These are phyloP conservation scores for Archips crataeganus DNA, from an alignment of 2,888 invertebrate species.

Conservation along the genomic window DNA sequence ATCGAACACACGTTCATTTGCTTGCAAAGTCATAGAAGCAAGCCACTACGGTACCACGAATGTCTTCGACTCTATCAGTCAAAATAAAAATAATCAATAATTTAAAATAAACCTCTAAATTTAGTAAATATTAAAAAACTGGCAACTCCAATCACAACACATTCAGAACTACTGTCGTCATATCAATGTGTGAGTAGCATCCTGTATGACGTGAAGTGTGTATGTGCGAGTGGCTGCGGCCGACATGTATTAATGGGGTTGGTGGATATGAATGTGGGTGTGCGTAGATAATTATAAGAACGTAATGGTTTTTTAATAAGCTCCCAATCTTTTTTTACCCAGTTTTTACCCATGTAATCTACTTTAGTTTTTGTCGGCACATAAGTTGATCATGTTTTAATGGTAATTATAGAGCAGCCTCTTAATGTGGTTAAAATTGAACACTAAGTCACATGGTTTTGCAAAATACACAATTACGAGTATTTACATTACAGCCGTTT, in stretches of 20 bases:
- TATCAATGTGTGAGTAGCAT: conserved; percentile 58
- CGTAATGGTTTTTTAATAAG: conserved; percentile 83
- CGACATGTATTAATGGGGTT: conserved; percentile 80
- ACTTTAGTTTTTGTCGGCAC: conserved; percentile 48
- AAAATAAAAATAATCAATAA: too few relatives aligned
- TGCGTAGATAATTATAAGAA: conserved; percentile 76
- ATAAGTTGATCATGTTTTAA: conserved; percentile 31
- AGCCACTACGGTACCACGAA: too few relatives aligned
- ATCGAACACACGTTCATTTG: too few relatives aligned
- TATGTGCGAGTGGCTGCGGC: conserved; percentile 63
- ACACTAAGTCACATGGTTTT: conserved; percentile 24
- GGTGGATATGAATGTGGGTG: conserved; percentile 74
- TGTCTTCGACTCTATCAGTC: too few relatives aligned
- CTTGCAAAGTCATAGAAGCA: too few relatives aligned
- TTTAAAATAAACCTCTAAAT: conserved; percentile 1
- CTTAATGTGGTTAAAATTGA: conserved; percentile 38
- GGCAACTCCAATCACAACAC: conserved; percentile 60
- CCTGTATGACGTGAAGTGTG: conserved; percentile 50
- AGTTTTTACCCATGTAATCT: conserved; percentile 42
- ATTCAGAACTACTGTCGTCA: conserved; percentile 43
- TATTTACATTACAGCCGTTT: conserved; percentile 29
- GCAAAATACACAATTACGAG: conserved; percentile 28
- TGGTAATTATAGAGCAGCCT: conserved; percentile 26
- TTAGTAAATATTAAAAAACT: conserved; percentile 46
- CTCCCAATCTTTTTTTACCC: conserved; percentile 61